Percentiles rank a stretch among this genome's conserved stretches.
phyloP scores from a whole-genome alignment of 1,140 invertebrate species.

The Lanistes nyassanus region DNA sequence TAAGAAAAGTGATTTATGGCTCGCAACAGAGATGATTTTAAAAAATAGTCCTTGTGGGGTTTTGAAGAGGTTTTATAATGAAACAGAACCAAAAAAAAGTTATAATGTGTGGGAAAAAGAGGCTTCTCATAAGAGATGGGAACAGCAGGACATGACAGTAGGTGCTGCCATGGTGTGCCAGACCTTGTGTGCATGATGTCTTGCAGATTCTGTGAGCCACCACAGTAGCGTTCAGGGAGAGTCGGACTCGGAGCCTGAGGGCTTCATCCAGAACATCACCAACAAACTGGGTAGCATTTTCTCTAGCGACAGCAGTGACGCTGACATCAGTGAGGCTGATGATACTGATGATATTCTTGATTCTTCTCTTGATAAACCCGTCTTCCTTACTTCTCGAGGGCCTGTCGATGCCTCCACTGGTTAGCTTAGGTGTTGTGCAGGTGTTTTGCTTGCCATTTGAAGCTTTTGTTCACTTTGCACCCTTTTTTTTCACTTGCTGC shows the following conservation, averaged over 20 bases:
- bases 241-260: constrained; percentile 83
- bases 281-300: constrained; percentile 72
- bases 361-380: constrained; percentile 57
- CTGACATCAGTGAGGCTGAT: constrained; percentile 75
- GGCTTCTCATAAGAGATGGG: too few relatives aligned
- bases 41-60: too few relatives aligned
- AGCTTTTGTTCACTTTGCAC: constrained; percentile 17
- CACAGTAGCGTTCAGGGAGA: constrained; percentile 73
- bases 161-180: too few relatives aligned
- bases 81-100: too few relatives aligned
- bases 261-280: constrained; percentile 59
- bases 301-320: constrained; percentile 77
- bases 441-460: constrained; percentile 11
- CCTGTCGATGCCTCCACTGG: constrained; percentile 54
- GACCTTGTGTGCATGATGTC: too few relatives aligned
- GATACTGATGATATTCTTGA: constrained; percentile 65
- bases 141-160: too few relatives aligned
- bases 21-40: too few relatives aligned
- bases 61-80: too few relatives aligned
- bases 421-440: constrained; percentile 27
- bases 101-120: too few relatives aligned
- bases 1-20: too few relatives aligned
- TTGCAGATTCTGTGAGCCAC: constrained; percentile 58
- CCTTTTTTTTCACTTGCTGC: not conserved
- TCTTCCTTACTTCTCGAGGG: constrained; percentile 62